phyloP scores from a whole-genome alignment of 2,113 vertebrate genomes.

The Plecotus auritus region DNA sequence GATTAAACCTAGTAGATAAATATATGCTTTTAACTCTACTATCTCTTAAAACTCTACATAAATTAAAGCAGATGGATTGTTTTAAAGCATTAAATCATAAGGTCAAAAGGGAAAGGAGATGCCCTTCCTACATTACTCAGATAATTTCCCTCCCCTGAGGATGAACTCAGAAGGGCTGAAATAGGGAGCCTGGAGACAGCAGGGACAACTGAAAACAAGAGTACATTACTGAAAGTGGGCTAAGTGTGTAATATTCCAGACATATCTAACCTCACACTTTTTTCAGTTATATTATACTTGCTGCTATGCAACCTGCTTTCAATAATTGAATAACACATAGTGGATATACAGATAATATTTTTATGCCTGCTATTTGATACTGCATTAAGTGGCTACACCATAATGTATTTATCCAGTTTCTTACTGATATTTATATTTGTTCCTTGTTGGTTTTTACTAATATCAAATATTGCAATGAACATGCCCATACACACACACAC shows the following conservation, averaged over 20 bases:
- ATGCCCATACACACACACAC: not conserved
- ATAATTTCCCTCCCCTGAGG: not conserved
- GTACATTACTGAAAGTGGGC: not conserved
- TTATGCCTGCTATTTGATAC: not conserved
- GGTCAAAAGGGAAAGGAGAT: not conserved
- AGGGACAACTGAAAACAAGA: not conserved
- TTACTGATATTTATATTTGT: not conserved
- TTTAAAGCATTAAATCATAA: slow-evolving; percentile 10
- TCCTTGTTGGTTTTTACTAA: not conserved
- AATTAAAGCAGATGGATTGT: slow-evolving; percentile 18
- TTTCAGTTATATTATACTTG: not conserved
- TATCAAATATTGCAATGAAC: not conserved
- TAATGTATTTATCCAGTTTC: not conserved
- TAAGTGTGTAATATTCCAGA: not conserved
- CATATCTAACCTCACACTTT: not conserved
- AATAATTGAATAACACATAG: not conserved
- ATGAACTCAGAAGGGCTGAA: not conserved
- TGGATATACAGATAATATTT: not conserved
- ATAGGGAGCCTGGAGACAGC: not conserved
- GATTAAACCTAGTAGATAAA: not conserved
- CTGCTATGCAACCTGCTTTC: not conserved
- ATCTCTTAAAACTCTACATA: not conserved
- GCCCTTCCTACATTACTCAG: not conserved
- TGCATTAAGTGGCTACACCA: not conserved
- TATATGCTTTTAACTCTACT: not conserved